Base-by-base conservation (phyloP, 2,113 vertebrate species). In the Laticauda laticaudata region DNA sequence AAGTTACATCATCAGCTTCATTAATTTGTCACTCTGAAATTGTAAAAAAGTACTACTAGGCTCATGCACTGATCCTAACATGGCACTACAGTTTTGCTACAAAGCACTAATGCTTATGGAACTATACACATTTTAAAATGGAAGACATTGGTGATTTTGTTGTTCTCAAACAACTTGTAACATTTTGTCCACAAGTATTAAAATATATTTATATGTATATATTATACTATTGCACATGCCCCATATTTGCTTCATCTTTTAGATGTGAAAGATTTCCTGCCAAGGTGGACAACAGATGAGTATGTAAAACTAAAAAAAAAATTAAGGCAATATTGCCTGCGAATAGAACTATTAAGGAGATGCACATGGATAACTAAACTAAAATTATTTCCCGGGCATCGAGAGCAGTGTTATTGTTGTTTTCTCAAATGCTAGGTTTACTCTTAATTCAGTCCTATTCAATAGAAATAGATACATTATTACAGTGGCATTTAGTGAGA, bases 81-180 rank as follows among this genome's bases (percentile, higher is more conserved):
- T 98, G 98, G 98, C 98, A 99, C 98, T 98, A 99, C 98, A 98
- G 97, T 98, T 93, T 98, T 97, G 98, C 98, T 99, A 99, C 98
- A 96, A 98, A 98, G 98, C 97, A 98, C 98, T 98, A 98, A 98
- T 98, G 98, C 98, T 98, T 98, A 98, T 99, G 98, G 99, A 98
- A 99, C 99, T 99, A 99, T 99, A 99, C 99, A 99, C 99, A 98
- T 99, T 98, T 99, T 98, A 99, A 98, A 99, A 99, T 99, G 99
- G 99, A 99, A 99, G 99, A 99, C 99, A 98, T 99, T 99, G 99
- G 99, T 99, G 99, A 99, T 99, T 99, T 99, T 99, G 99, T 99
- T 99, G 99, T 99, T 99, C 98, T 99, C 98, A 98, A 99, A 99
- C 99, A 99, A 99, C 99, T 99, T 98, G 98, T 99, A 99, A 99